Base-by-base conservation (phyloP, 64 coral and sea anemone genomes). In the Montipora efflorescens region DNA sequence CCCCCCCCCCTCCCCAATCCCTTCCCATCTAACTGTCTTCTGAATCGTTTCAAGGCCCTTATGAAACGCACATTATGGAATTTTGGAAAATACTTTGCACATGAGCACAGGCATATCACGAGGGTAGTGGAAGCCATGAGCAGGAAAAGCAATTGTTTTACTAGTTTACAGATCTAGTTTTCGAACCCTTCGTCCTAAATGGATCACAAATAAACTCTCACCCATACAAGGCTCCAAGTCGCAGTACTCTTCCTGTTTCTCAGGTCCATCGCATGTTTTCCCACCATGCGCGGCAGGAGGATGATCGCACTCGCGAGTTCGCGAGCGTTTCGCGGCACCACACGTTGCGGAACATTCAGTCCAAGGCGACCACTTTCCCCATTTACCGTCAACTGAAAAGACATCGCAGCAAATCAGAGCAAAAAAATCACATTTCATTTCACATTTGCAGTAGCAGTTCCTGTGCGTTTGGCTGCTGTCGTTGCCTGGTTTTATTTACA, bases 251-350 rank as follows among this genome's bases (percentile, higher is more conserved):
- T 99, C 95, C 89, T 96, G 92, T 78, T 94, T 91, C 82, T 95
- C 93, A 45, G 85, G 77, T 51, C 98, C 98, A 25, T 96, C 95
- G 58, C 98, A 99, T 3, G 95, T 91, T 59, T 89, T 93, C 20
- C 98, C 98, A 21, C 95, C 98, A 89, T 99, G 98, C 14, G 98
- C 95, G 7, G 95, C 59, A 48, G 98, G 98, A 36, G 98, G 98
- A 77, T 95, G 87, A 48, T 94, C 89, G 48, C 98, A 99, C 45
- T 92, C 92, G 51, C 98, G 98, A 46, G 90, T 69, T 9, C 98
- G 78, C 46, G 95, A 96, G 15, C 95, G 91, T 72, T 94, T 96
- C 28, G 98, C 95, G 8, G 89, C 94, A 46, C 97, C 97, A 59
- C 97, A 99, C 52, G 78, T 93, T 18, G 94, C 91, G 9, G 95